Base-by-base conservation (phyloP, 2,888 invertebrate species). In the Tipula confusa region DNA sequence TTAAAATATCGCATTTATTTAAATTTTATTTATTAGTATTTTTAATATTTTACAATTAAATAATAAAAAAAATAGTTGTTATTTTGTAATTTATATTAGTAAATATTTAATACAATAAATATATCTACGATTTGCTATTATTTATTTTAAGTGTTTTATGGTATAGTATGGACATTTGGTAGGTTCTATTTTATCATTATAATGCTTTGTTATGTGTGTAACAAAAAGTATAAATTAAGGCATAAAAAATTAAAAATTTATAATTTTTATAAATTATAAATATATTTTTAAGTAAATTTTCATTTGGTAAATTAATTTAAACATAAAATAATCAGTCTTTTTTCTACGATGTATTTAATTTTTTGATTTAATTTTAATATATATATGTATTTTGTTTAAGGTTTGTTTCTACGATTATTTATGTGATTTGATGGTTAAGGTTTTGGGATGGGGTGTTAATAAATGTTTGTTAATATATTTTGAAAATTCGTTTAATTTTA, bases 251-350 rank as follows among this genome's bases (percentile, higher is more conserved):
- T 18, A 24, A 64, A 64, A 64, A 9, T 24, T n/a, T n/a, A 24
- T 24, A n/a, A 24, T 24, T 64, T 64, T 43, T 43, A 64, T 64
- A 9, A 24, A 7, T 64, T 64, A 64, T 11, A 64, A 64, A 64
- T 64, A 64, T 43, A 43, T 43, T 38, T 43, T 43, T 64, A 64
- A 64, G 7, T 24, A 7, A 2, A 24, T 64, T 24, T 9, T 64
- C 24, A 64, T 64, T 64, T 43, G n/a, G 18, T 64, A 64, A 64
- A 24, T 64, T 18, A 64, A 64, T 64, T 64, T 64, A 64, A 64
- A 64, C 18, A 64, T 64, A 64, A 64, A 64, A 64, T 64, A 64
- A 64, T 64, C 64, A 64, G 64, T 64, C 64, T 64, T 64, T 64
- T 64, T 64, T 64, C 64, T 64, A 64, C 64, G 24, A 24, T 64